Percentiles rank a stretch among this genome's conserved stretches.
Evolutionary conservation across 2,888 invertebrate species (phyloP).

Genomic region (Caenorhabditis drosophilae): DNA sequence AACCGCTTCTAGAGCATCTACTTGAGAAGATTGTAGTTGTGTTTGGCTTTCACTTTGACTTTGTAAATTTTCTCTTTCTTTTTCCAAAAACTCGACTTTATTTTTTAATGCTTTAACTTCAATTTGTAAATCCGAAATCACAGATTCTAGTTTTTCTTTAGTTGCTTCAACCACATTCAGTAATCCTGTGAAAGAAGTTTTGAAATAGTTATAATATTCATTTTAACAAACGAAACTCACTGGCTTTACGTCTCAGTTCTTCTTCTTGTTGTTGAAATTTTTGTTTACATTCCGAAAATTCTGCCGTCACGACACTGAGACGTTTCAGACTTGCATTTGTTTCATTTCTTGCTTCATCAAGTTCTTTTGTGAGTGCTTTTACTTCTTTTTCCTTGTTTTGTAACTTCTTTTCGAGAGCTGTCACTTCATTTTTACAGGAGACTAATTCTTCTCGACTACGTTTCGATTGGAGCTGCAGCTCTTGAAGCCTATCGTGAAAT

Average conservation of each 20-base stretch:
- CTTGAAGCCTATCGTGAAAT: slow-evolving; percentile 68
- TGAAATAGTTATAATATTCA: slow-evolving; percentile 10
- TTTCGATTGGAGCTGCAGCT: slow-evolving; percentile 65
- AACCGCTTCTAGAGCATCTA: slow-evolving; percentile 68
- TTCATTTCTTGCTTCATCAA: slow-evolving; percentile 61
- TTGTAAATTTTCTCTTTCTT: slow-evolving; percentile 67
- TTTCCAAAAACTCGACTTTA: slow-evolving; percentile 67
- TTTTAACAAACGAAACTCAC: slow-evolving; percentile 29
- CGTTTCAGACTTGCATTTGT: slow-evolving; percentile 55
- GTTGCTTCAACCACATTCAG: slow-evolving; percentile 61
- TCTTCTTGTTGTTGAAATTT: slow-evolving; percentile 58
- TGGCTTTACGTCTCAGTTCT: slow-evolving; percentile 55
- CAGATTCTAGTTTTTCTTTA: slow-evolving; percentile 56
- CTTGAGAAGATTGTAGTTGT: slow-evolving; percentile 67
- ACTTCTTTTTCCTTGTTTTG: slow-evolving; percentile 65
- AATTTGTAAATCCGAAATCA: slow-evolving; percentile 63
- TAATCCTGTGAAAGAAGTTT: slow-evolving; percentile 43
- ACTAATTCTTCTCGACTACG: slow-evolving; percentile 63
- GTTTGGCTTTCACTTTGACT: slow-evolving; percentile 68
- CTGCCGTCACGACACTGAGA: slow-evolving; percentile 42
- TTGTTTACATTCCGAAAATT: slow-evolving; percentile 46
- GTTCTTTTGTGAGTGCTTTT: slow-evolving; percentile 60
- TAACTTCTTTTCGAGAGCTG: slow-evolving; percentile 62
- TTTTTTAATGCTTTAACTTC: slow-evolving; percentile 67
- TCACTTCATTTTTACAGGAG: slow-evolving; percentile 65